A percentile compares a stretch with the other conserved stretches of the same genome.
Conservation (phyloP, 2,113 vertebrate genomes). For the Paratilapia polleni region DNA sequence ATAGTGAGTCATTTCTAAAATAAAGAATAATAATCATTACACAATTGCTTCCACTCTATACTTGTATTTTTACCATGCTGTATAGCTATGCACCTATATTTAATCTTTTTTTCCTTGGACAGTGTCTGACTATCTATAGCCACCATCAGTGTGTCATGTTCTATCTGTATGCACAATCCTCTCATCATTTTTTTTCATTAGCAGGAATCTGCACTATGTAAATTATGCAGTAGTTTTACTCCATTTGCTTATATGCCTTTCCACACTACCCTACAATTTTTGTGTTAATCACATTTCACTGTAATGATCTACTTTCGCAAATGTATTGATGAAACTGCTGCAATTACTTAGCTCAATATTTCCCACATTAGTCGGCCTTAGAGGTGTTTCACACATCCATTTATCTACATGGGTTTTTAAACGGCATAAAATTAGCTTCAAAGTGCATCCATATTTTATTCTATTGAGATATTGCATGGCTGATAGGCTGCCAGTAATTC, state of each 20-base stretch:
- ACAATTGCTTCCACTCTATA: accelerated
- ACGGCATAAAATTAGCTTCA: conserved; percentile 63
- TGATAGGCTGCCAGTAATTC: conserved; percentile 79
- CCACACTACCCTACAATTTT: conserved; percentile 50
- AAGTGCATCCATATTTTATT: conserved; percentile 80
- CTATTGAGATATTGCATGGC: conserved; percentile 73
- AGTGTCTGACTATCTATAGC: neutral
- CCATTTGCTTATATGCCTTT: conserved; percentile 25
- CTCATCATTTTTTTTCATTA: conserved; percentile 46
- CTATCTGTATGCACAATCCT: neutral
- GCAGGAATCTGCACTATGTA: conserved; percentile 12
- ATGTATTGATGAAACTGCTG: conserved; percentile 76
- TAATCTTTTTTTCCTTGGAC: neutral
- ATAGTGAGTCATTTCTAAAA: neutral
- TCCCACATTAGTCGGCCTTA: conserved; percentile 78
- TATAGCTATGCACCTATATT: neutral
- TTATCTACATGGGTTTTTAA: conserved; percentile 73
- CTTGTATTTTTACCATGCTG: neutral
- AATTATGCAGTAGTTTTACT: conserved; percentile 57
- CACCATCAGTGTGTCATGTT: neutral
- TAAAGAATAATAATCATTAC: neutral
- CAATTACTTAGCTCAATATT: conserved; percentile 82
- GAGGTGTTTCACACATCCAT: conserved; percentile 74
- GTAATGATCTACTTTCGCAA: conserved; percentile 74
- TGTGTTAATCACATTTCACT: conserved; percentile 77